Percentiles rank a stretch among this genome's conserved stretches.
Conservation (phyloP, 1,140 invertebrate species). For the Sweltsa coloradensis region DNA sequence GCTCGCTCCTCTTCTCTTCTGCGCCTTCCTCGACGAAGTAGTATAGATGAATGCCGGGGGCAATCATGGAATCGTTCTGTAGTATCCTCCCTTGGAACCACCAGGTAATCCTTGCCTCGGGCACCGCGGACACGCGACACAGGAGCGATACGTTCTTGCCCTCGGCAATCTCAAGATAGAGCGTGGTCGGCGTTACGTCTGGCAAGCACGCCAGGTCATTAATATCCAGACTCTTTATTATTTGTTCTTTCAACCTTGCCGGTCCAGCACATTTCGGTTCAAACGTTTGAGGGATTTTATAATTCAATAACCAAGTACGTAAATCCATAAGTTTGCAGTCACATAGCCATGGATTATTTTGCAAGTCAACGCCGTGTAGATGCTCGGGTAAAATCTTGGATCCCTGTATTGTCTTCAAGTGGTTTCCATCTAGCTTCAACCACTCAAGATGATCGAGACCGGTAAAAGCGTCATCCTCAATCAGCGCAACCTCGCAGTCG, state of each 20-base stretch:
- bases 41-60: conserved; percentile 45
- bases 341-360: conserved; percentile 81
- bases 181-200: conserved; percentile 52
- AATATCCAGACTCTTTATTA: conserved; percentile 52
- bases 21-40: conserved; percentile 54
- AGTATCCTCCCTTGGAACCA: conserved; percentile 45
- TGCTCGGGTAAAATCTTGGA: conserved; percentile 53
- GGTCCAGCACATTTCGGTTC: conserved; percentile 67
- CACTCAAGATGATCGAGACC: conserved; percentile 70
- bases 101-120: conserved; percentile 66
- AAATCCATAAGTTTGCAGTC: conserved; percentile 68
- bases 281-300: conserved; percentile 51
- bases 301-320: conserved; percentile 61
- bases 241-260: conserved; percentile 43
- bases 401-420: conserved; percentile 54
- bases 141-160: conserved; percentile 65
- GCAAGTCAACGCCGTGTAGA: conserved; percentile 63
- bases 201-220: conserved; percentile 74
- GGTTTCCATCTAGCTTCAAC: conserved; percentile 71
- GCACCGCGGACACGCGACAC: conserved; percentile 64
- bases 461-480: conserved; percentile 70
- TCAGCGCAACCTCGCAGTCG: conserved; percentile 57
- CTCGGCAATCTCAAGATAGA: conserved; percentile 60
- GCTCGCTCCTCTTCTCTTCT: conserved; percentile 57
- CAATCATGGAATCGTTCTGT: conserved; percentile 52